Evolutionary conservation across 1,140 invertebrate species (phyloP), one percentile per base, ranked within the genome.

Genomic region (Pararge aegeria): DNA sequence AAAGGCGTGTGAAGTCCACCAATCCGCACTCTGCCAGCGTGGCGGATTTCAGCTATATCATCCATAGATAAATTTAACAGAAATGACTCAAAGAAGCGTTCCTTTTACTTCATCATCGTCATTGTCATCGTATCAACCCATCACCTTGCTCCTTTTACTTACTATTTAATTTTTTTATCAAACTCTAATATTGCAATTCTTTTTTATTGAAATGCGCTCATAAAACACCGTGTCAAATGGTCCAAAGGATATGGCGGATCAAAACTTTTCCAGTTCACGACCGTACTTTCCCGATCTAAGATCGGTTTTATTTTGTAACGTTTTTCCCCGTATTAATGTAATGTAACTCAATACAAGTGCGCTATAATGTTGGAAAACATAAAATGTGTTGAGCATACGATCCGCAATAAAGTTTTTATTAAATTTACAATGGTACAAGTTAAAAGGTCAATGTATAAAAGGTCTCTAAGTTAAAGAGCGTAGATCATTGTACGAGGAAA

Each of bases 211-310:
- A 76, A 71, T 65, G 29, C 68, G 38, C 60, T 70, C 73, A 68
- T 80, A 75, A 76, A 80, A 80, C 66, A 58, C 66, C 56, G 64
- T 66, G 61, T 76, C 63, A 70, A 78, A 75, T 71, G 75, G 48
- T 61, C 55, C 63, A 63, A 68, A 42, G 38, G 38, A 42, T 42
- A 42, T 42, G 38, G 38, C 13, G 38, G 38, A 42, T 42, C 38
- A 42, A 42, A 42, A 42, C 13, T 42, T 42, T 42, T 42, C 38
- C 13, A 13, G 38, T 42, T 42, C 38, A 18, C 38, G 9, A 18
- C 38, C 16, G 13, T 42, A 16, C 38, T 42, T 42, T 16, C 18
- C 38, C 38, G 38, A 42, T 16, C 13, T 1, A 5, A 5, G 38
- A 42, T 18, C 38, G 38, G 38, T 42, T 42, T 42, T 42, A 42